Conservation (phyloP, 2,888 invertebrate species). For the Balanococcus diminutus region DNA sequence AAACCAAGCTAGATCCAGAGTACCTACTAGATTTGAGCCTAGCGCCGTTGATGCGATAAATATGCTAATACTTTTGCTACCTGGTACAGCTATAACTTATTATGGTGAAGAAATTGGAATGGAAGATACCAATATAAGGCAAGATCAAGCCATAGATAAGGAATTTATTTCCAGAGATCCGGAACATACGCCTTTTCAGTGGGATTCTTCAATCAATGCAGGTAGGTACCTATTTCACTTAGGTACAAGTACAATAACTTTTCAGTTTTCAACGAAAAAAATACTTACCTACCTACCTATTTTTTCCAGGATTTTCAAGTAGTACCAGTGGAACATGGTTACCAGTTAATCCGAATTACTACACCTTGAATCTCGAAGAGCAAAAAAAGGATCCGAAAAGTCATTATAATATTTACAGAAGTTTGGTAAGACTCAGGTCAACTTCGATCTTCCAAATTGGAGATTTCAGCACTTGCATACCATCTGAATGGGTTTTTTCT, state of each 20-base stretch:
- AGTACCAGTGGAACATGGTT: slow-evolving; percentile 32
- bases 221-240: too few species aligned
- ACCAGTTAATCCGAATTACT: slow-evolving; percentile 56
- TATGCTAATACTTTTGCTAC: slow-evolving; percentile 69
- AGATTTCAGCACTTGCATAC: background rate
- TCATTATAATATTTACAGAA: slow-evolving; percentile 52
- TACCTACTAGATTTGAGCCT: slow-evolving; percentile 60
- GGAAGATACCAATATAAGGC: slow-evolving; percentile 65
- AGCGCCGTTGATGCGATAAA: slow-evolving; percentile 62
- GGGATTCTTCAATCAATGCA: slow-evolving; percentile 69
- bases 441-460: slow-evolving; percentile 32
- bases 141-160: slow-evolving; percentile 66
- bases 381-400: slow-evolving; percentile 49
- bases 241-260: too few species aligned
- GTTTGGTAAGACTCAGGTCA: slow-evolving; percentile 48
- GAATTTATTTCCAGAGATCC: slow-evolving; percentile 68
- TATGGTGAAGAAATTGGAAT: slow-evolving; percentile 88
- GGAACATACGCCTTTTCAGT: slow-evolving; percentile 80
- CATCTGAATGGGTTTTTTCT: slow-evolving; percentile 38
- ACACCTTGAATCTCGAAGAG: slow-evolving; percentile 5
- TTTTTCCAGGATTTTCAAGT: slow-evolving; percentile 18
- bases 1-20: slow-evolving; percentile 60
- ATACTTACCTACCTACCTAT: too few species aligned
- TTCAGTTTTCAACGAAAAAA: too few species aligned
- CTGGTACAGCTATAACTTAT: slow-evolving; percentile 84